Conservation (phyloP, 2,113 vertebrate species). For the Prionailurus viverrinus region DNA sequence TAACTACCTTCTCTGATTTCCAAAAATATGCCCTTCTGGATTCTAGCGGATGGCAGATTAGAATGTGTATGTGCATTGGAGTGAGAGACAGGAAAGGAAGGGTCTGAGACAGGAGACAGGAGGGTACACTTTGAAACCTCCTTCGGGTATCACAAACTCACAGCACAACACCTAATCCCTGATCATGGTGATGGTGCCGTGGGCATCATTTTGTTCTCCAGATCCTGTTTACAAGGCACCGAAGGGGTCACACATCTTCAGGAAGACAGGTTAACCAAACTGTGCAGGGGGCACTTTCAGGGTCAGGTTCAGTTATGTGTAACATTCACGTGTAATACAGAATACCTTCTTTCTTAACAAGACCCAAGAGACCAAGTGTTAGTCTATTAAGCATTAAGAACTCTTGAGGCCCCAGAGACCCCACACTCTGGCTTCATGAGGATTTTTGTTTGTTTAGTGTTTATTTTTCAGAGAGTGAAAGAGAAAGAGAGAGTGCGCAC, state of each 20-base stretch:
- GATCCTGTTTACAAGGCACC: background rate
- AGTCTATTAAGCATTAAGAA: background rate
- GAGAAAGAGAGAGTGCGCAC: no score
- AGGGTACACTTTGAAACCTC: fast-evolving
- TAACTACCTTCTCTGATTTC: background rate
- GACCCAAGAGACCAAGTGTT: background rate
- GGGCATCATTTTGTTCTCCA: background rate
- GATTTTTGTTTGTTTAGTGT: no score
- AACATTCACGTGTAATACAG: background rate
- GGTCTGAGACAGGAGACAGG: no score
- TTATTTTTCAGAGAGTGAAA: no score
- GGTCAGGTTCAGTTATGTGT: background rate
- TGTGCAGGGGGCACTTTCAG: background rate
- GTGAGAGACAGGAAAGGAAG: background rate
- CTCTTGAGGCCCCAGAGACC: no score
- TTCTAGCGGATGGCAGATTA: background rate
- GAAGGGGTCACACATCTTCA: background rate
- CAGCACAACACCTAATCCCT: fast-evolving
- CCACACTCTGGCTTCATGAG: background rate
- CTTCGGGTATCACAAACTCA: background rate
- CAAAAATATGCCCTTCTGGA: background rate
- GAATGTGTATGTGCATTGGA: background rate
- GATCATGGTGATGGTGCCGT: fast-evolving
- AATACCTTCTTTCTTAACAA: background rate
- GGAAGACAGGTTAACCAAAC: background rate